Evolutionary conservation across 2,888 invertebrate species (phyloP), one percentile per base, ranked within the genome.

Genomic region (Spodoptera littoralis): DNA sequence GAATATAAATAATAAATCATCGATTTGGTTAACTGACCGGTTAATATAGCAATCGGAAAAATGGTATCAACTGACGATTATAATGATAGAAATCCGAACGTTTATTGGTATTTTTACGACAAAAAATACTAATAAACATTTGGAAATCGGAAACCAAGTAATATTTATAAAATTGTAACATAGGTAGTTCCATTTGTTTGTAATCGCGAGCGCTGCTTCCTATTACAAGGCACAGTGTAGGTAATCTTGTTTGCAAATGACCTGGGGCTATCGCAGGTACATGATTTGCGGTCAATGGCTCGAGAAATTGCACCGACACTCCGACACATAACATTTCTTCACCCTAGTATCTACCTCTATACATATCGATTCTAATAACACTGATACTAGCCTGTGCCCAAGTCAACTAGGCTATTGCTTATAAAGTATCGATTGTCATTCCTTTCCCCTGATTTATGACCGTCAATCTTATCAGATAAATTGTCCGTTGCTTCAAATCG

Each of bases 251-350:
- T 88, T 83, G 84, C 79, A 85, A 86, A 88, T 86, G 86, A 89
- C 87, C 86, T 68, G 80, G 58, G 85, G 88, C 87, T 82, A 86
- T 86, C 79, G 80, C 88, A 84, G 85, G 86, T 87, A 84, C 75
- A 73, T 80, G 77, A 86, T 90, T 88, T 85, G 87, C 84, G 90
- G 91, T 85, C 89, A 88, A 84, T 86, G 89, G 84, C 88, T 87
- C 81, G 84, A 87, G 87, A 88, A 86, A 88, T 86, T 88, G 85
- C 84, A 84, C 66, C 65, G 72, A 79, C 76, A 79, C 84, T 84
- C 66, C 65, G 72, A 79, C 76, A 80, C 57, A 75, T 79, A 65
- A 55, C 60, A 70, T 78, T 76, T 81, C 74, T 74, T 69, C 66
- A 55, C 59, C 73, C 76, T 75, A 73, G 74, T 18, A 18, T 18